Percentiles rank a stretch among this genome's conserved stretches.
These are phyloP conservation scores for Plebejus argus DNA, from an alignment of 2,888 invertebrate species.

Conservation along the genomic window DNA sequence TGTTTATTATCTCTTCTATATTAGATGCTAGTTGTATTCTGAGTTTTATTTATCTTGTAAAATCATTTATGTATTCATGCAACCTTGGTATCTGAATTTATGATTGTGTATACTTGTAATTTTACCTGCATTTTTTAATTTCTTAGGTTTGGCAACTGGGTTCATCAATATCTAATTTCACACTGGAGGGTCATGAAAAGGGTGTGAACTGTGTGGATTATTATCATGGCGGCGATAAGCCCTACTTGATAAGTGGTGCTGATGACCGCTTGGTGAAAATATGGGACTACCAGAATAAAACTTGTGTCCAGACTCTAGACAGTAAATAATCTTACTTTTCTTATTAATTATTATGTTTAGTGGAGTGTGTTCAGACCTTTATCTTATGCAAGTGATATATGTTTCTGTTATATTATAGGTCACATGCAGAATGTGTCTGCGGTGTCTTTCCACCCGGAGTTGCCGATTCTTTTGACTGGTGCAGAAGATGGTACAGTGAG, in stretches of 20 bases:
- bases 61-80: neutral
- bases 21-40: neutral
- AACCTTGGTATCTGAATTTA: neutral
- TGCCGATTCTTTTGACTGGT: slow-evolving; percentile 97
- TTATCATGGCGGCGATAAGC: slow-evolving; percentile 99
- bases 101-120: slow-evolving; percentile 11
- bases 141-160: slow-evolving; percentile 97
- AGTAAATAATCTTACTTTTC: slow-evolving; percentile 54
- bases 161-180: slow-evolving; percentile 98
- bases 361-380: neutral
- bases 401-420: slow-evolving; percentile 68
- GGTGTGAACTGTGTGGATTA: slow-evolving; percentile 99
- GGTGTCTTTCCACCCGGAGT: slow-evolving; percentile 98
- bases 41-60: neutral
- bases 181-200: slow-evolving; percentile 98
- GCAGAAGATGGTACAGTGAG: slow-evolving; percentile 99
- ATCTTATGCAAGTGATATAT: neutral
- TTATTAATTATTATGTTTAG: neutral
- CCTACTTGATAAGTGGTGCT: slow-evolving; percentile 98
- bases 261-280: slow-evolving; percentile 99
- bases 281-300: slow-evolving; percentile 99
- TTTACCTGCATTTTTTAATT: neutral
- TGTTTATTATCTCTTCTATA: neutral
- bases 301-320: slow-evolving; percentile 98
- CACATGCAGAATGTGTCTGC: slow-evolving; percentile 98